These are phyloP conservation scores for Crotalus horridus DNA, from an alignment of 2,113 vertebrate genomes.

Conservation along the genomic window DNA sequence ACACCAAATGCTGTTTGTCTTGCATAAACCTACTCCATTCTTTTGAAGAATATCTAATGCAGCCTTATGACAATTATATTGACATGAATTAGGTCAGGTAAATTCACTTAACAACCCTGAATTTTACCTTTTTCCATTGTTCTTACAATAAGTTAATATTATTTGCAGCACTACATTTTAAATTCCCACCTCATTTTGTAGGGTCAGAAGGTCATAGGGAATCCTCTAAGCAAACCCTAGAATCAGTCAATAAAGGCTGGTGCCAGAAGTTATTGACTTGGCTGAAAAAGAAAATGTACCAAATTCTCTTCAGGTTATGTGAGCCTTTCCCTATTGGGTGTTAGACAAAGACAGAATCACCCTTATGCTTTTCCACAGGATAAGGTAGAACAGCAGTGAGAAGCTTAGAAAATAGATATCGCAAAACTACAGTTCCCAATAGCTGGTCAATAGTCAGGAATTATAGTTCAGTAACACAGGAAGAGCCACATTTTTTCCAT, in stretches of 20 bases:
- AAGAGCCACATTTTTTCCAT: not conserved
- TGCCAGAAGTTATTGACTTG: slow-evolving; percentile 27
- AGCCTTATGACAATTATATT: not conserved
- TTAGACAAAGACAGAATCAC: not conserved
- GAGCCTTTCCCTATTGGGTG: not conserved
- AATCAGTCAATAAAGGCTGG: slow-evolving; percentile 31
- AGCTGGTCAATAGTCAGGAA: not conserved
- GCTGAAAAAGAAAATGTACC: not conserved
- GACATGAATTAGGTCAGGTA: not conserved
- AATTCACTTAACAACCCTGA: not conserved
- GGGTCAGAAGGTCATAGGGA: slow-evolving; percentile 27
- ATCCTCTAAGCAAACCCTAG: slow-evolving; percentile 15
- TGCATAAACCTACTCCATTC: not conserved
- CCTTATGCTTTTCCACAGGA: not conserved
- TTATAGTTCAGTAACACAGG: not conserved
- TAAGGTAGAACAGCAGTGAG: not conserved
- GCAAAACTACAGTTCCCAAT: not conserved
- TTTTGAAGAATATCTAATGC: not conserved
- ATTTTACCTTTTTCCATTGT: not conserved
- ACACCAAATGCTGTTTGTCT: not conserved
- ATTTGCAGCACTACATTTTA: not conserved
- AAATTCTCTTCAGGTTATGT: slow-evolving; percentile 17
- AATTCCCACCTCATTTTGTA: not conserved
- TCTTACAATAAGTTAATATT: not conserved
- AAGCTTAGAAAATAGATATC: not conserved